Evolutionary conservation across 2,113 vertebrate species (phyloP).

Genomic region (Puntigrus tetrazona): DNA sequence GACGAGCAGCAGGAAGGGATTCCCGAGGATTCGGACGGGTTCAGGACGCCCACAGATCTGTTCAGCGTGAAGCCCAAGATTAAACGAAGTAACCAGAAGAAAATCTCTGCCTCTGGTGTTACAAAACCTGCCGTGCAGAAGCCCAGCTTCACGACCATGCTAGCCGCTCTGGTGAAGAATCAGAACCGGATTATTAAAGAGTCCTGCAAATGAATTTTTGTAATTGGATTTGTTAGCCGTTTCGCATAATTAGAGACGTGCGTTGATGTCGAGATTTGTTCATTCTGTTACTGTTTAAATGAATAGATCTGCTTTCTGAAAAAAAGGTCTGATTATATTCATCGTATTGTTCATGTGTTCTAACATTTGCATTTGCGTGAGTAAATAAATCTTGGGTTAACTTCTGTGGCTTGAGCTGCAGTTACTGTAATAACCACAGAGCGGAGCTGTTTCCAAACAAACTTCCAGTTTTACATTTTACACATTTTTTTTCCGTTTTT

Average conservation of each 20-base stretch:
- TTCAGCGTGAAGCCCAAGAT: neutral
- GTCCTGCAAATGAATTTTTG: slow-evolving; percentile 15
- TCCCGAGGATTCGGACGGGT: slow-evolving; percentile 6
- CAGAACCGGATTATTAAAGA: slow-evolving; percentile 50
- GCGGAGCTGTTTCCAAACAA: slow-evolving; percentile 14
- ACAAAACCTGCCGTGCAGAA: neutral
- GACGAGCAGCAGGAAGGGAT: neutral
- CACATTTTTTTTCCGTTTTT: too few relatives aligned
- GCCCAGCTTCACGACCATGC: slow-evolving; percentile 39
- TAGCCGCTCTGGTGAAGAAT: slow-evolving; percentile 21
- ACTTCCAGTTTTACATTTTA: too few relatives aligned
- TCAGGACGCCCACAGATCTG: slow-evolving; percentile 34
- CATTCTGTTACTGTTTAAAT: neutral
- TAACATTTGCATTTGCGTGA: neutral
- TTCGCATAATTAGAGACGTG: neutral
- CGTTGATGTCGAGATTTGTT: neutral
- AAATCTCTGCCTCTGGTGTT: neutral
- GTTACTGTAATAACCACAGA: neutral
- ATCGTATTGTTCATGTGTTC: neutral
- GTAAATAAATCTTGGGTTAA: slow-evolving; percentile 13
- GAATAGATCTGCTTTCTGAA: neutral
- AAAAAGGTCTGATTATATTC: neutral
- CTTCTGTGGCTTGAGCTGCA: neutral
- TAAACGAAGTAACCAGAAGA: neutral
- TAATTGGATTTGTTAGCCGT: neutral